These are phyloP conservation scores for Zaprionus camerounensis DNA, from an alignment of 1,140 invertebrate genomes.

Conservation along the genomic window DNA sequence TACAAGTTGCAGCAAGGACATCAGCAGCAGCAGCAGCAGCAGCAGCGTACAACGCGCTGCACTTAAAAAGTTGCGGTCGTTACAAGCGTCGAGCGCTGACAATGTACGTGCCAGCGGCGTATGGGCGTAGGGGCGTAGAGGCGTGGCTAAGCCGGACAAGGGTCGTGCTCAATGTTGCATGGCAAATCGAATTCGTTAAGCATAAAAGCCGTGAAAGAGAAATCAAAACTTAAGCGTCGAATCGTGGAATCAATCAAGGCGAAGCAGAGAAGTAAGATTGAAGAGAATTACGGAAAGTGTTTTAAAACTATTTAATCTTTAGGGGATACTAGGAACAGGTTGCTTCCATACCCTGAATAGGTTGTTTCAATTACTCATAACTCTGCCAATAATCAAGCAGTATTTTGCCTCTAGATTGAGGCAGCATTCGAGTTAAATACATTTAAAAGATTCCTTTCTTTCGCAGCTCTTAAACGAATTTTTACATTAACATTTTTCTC, in stretches of 20 bases:
- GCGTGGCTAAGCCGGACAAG: constrained; percentile 25
- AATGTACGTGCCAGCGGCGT: constrained; percentile 10
- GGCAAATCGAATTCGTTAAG: constrained; percentile 44
- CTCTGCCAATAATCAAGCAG: neutral
- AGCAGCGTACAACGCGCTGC: constrained; percentile 14
- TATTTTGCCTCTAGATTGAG: neutral
- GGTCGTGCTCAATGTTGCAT: constrained; percentile 19
- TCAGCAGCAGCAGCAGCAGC: neutral
- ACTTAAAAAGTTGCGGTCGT: constrained; percentile 50
- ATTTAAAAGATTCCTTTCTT: neutral
- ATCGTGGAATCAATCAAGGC: constrained; percentile 5
- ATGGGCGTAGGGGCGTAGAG: neutral
- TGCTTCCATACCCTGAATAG: neutral
- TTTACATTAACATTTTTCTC: no score
- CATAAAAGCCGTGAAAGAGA: constrained; percentile 1
- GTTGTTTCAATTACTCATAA: neutral
- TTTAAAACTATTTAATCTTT: neutral
- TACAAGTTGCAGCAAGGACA: constrained; percentile 21
- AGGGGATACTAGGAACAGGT: neutral
- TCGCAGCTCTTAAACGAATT: no score
- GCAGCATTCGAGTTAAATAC: neutral
- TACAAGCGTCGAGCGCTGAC: constrained; percentile 29
- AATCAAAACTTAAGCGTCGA: constrained; percentile 17
- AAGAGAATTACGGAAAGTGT: neutral
- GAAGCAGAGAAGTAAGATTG: neutral